phyloP scores from a whole-genome alignment of 2,888 invertebrate genomes.

The Phania funesta region DNA sequence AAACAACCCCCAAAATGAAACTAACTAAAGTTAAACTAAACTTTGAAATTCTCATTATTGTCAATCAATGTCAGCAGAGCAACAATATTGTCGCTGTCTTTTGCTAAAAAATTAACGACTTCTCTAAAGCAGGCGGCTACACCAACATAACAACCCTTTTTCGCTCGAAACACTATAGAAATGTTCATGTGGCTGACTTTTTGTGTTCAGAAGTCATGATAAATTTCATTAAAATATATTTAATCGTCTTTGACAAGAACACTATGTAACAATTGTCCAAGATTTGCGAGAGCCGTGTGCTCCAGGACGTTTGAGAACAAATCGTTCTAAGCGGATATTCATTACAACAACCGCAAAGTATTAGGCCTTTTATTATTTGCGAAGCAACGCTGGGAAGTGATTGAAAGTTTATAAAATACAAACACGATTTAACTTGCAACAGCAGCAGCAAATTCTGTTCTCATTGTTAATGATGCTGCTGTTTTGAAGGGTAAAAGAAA shows the following conservation, averaged over 20 bases:
- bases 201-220: conserved; percentile 27
- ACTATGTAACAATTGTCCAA: conserved; percentile 50
- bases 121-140: background rate
- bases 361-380: conserved; percentile 52
- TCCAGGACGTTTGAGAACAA: conserved; percentile 25
- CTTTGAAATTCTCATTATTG: conserved; percentile 46
- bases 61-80: conserved; percentile 53
- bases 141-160: conserved; percentile 27
- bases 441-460: conserved; percentile 11
- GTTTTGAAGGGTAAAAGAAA: conserved; percentile 39
- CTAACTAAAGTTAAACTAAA: background rate
- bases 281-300: conserved; percentile 26
- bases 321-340: conserved; percentile 76
- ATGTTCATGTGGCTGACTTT: conserved; percentile 5
- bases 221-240: conserved; percentile 33
- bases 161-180: background rate
- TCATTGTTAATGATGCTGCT: conserved; percentile 35
- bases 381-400: conserved; percentile 34
- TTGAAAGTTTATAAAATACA: conserved; percentile 11
- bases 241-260: background rate
- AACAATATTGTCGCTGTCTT: conserved; percentile 38
- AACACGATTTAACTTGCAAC: conserved; percentile 30
- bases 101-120: background rate
- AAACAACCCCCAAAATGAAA: background rate
- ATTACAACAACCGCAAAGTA: conserved; percentile 77